Percentiles rank a stretch among this genome's conserved stretches.
phyloP scores from a whole-genome alignment of 2,888 invertebrate species.

The Parapristionchus giblindavisi region DNA sequence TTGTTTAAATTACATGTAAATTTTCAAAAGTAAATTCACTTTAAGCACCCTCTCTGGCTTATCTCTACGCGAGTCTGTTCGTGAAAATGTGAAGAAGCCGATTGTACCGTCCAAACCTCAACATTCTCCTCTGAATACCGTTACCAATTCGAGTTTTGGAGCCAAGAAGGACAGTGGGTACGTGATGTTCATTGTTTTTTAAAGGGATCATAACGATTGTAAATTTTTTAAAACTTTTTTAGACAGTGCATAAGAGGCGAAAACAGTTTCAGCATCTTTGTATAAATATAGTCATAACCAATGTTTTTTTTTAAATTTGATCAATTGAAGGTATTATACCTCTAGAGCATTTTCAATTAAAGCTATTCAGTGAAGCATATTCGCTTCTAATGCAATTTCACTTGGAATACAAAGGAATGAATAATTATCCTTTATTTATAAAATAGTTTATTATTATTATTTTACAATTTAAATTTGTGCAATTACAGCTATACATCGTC shows the following conservation, averaged over 20 bases:
- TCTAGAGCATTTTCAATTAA: neutral
- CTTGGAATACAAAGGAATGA: no score
- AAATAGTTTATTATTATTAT: neutral
- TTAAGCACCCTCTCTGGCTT: conserved; percentile 62
- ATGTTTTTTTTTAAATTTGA: neutral
- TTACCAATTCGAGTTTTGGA: conserved; percentile 49
- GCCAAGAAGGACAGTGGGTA: conserved; percentile 69
- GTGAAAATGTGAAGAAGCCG: conserved; percentile 62
- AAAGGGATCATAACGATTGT: no score
- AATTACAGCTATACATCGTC: conserved; percentile 68
- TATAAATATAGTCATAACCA: neutral
- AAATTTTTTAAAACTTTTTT: neutral
- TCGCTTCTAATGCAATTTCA: no score
- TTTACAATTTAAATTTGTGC: conserved; percentile 17
- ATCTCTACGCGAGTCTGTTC: conserved; percentile 67
- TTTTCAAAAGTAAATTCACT: neutral
- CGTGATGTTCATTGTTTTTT: conserved; percentile 13
- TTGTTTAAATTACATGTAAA: neutral
- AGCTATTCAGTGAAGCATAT: neutral
- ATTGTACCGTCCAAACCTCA: conserved; percentile 42
- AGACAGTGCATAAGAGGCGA: neutral
- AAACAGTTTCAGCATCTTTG: neutral
- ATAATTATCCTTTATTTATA: no score
- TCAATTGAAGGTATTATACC: neutral
- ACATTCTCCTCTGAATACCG: conserved; percentile 57